These are phyloP conservation scores for Momotus momota DNA, from an alignment of 2,797 vertebrate genomes.

Conservation along the genomic window DNA sequence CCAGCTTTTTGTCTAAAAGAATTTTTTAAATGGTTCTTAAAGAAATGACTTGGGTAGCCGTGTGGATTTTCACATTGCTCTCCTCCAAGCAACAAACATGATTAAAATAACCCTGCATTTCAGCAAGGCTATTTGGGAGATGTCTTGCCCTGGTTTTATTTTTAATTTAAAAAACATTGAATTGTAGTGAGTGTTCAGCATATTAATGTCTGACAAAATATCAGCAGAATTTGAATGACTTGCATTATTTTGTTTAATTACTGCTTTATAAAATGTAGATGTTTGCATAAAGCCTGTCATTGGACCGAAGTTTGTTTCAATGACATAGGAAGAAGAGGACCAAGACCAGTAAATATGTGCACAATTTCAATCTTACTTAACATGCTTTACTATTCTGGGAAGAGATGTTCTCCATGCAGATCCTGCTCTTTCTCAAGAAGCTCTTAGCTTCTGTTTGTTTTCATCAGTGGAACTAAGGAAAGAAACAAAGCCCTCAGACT, in stretches of 20 bases:
- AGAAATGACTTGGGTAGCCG: neutral
- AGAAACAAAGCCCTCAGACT: constrained; percentile 54
- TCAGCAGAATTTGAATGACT: constrained; percentile 22
- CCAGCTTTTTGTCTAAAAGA: neutral
- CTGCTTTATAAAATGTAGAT: constrained; percentile 34
- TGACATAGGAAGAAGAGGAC: constrained; percentile 43
- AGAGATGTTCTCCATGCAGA: neutral
- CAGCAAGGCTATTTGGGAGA: constrained; percentile 4
- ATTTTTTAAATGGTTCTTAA: neutral
- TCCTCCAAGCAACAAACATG: constrained; percentile 24
- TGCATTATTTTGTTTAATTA: constrained; percentile 25
- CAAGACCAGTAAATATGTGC: constrained; percentile 43
- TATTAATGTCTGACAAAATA: constrained; percentile 40
- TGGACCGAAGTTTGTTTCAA: constrained; percentile 4
- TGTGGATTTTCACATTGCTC: neutral
- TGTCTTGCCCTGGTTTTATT: neutral
- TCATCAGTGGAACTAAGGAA: constrained; percentile 20
- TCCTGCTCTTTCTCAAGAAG: constrained; percentile 42
- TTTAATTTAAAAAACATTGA: constrained; percentile 7
- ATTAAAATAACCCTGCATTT: neutral
- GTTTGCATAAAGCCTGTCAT: neutral
- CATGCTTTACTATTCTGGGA: constrained; percentile 16
- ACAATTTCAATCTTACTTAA: neutral
- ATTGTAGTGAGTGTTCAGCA: constrained; percentile 5
- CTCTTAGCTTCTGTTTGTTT: constrained; percentile 53